Percentiles rank a stretch among this genome's conserved stretches.
Evolutionary conservation across 1,140 invertebrate genomes (phyloP).

Genomic region (Bombus difficillimus): DNA sequence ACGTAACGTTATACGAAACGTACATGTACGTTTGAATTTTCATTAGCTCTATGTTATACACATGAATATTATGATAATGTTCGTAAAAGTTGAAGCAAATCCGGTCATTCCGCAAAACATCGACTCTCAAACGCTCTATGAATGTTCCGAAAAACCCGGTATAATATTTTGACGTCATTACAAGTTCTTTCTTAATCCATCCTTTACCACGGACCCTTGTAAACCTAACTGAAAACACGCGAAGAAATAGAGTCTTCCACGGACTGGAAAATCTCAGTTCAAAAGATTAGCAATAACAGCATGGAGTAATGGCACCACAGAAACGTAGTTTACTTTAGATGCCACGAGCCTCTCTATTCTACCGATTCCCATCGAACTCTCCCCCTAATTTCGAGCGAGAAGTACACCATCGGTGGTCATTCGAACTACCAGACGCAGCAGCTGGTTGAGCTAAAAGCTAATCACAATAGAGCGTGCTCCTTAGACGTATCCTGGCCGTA

Average conservation of each 20-base stretch:
- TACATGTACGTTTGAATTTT: no score
- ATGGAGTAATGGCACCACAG: not conserved
- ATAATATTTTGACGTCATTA: not conserved
- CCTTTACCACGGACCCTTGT: not conserved
- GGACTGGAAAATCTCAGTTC: not conserved
- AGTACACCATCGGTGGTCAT: slow-evolving; percentile 3
- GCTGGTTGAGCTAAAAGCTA: slow-evolving; percentile 3
- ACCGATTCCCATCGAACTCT: slow-evolving; percentile 7
- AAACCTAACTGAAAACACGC: not conserved
- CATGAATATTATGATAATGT: no score
- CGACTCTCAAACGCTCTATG: no score
- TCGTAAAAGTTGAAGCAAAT: no score
- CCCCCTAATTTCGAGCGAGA: not conserved
- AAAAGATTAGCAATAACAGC: not conserved
- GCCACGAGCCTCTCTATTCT: not conserved
- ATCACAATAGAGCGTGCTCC: slow-evolving; percentile 46
- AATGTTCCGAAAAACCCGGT: not conserved
- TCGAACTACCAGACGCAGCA: slow-evolving; percentile 23
- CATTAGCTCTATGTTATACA: no score
- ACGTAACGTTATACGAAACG: not conserved
- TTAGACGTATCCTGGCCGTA: slow-evolving; percentile 20
- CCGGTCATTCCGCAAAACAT: no score
- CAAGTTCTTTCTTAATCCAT: not conserved
- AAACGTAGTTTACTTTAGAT: not conserved
- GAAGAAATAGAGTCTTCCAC: not conserved